A percentile compares a stretch with the other conserved stretches of the same genome.
phyloP scores from a whole-genome alignment of 1,140 invertebrate species.

The Stegodyphus mimosarum region DNA sequence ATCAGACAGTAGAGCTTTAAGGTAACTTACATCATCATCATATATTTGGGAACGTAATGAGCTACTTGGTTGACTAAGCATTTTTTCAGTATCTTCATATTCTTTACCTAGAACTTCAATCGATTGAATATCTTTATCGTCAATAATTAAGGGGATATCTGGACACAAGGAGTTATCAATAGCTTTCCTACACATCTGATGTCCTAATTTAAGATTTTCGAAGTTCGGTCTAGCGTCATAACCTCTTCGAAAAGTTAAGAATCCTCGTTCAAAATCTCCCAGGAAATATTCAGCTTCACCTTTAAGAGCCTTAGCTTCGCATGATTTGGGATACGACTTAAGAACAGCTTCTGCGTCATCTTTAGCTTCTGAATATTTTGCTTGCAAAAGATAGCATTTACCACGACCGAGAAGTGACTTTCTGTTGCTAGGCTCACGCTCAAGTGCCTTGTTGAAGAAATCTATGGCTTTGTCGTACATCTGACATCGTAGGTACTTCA shows the following conservation, averaged over 20 bases:
- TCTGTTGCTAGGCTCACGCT: neutral
- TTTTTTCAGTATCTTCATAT: no score
- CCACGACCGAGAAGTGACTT: neutral
- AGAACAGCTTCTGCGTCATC: neutral
- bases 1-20: neutral
- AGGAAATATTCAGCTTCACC: neutral
- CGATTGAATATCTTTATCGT: neutral
- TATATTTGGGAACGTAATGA: no score
- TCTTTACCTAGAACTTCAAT: no score
- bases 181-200: conserved; percentile 18
- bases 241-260: neutral
- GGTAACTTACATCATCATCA: neutral
- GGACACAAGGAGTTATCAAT: conserved; percentile 2
- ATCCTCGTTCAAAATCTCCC: conserved; percentile 13
- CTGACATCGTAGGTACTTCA: neutral
- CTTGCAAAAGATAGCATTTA: neutral
- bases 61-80: no score
- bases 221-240: neutral
- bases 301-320: neutral
- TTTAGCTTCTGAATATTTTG: neutral
- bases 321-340: neutral
- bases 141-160: neutral
- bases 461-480: conserved; percentile 11
- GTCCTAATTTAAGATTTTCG: neutral
- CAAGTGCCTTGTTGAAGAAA: neutral